Evolutionary conservation across 2,888 invertebrate species (phyloP), one percentile per base, ranked within the genome.

Genomic region (Hydrotaea cyrtoneurina): DNA sequence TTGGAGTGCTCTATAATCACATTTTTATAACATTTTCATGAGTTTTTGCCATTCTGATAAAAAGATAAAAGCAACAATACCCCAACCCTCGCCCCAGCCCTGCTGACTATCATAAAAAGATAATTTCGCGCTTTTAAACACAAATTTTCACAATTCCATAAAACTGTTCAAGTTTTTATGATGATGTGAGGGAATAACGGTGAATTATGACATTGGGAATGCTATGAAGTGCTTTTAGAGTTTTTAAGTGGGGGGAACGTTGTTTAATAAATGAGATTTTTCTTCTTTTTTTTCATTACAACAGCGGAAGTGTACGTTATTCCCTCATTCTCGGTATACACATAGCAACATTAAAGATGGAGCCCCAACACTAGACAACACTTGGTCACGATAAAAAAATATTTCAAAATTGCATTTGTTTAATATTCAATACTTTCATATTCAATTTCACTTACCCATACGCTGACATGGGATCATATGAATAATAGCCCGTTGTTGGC

Each of bases 401-500:
- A n/a, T n/a, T 31, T 31, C 31, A 31, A 31, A 31, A 31, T n/a
- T n/a, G 31, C 31, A 31, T 7, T 4, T 7, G 31, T 2, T 4
- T 31, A 31, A 31, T 31, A 31, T 31, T 31, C 7, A 31, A 31
- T 31, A 31, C 31, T 31, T 39, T 13, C 8, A 39, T 39, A 39
- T 39, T 50, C 26, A 15, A 31, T 8, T 59, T 66, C 46, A 95
- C 97, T 95, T 95, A 97, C 97, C 97, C 97, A 93, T 97, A 97
- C 91, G 97, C 97, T 87, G 97, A 94, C 93, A 97, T 96, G 83
- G 97, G 97, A 94, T 98, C 97, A 93, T 97, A 98, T 88, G 97
- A 97, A 94, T 97, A 97, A 94, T 97, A 97, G 90, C 97, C 97
- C 86, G 97, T 96, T 87, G 97, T 96, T 91, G 97, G 96, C 93